Percentiles rank a stretch among this genome's conserved stretches.
These are phyloP conservation scores for Staurois parvus DNA, from an alignment of 2,797 vertebrate genomes.

Conservation along the genomic window DNA sequence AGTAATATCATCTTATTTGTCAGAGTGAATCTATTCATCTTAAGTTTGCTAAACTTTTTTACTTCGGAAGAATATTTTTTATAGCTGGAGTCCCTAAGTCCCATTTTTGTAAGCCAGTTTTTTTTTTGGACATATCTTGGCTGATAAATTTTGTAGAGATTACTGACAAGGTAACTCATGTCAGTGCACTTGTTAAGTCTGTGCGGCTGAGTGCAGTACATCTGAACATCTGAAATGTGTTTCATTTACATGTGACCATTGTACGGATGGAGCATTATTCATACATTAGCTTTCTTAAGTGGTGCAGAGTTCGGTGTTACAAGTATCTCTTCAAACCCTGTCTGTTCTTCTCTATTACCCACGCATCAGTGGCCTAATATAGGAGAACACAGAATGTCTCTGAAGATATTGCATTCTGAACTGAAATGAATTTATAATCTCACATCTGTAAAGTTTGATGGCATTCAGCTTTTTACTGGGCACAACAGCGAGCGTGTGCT, in stretches of 20 bases:
- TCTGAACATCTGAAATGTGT: constrained; percentile 73
- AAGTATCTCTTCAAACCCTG: constrained; percentile 70
- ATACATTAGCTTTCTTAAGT: constrained; percentile 71
- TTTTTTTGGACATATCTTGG: constrained; percentile 70
- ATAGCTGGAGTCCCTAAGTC: background rate
- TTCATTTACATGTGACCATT: constrained; percentile 70
- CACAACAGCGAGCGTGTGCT: constrained; percentile 67
- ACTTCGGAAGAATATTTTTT: background rate
- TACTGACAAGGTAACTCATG: constrained; percentile 69
- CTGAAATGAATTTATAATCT: constrained; percentile 70
- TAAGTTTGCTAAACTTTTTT: background rate
- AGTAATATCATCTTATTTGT: no score
- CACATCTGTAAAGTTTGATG: constrained; percentile 71
- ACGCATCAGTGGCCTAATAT: constrained; percentile 69
- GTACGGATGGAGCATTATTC: constrained; percentile 70
- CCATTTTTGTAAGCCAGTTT: constrained; percentile 64
- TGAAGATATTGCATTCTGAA: constrained; percentile 64
- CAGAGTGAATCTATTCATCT: no score
- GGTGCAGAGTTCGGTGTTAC: constrained; percentile 65
- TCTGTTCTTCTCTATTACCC: constrained; percentile 69
- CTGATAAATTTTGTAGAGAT: constrained; percentile 73
- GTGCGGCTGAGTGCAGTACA: constrained; percentile 65
- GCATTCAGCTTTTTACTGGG: constrained; percentile 63
- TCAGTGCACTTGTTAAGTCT: constrained; percentile 68
- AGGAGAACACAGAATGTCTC: constrained; percentile 66